A percentile compares a stretch with the other conserved stretches of the same genome.
These are phyloP conservation scores for Nasonia giraulti DNA, from an alignment of 1,140 invertebrate species.

Conservation along the genomic window DNA sequence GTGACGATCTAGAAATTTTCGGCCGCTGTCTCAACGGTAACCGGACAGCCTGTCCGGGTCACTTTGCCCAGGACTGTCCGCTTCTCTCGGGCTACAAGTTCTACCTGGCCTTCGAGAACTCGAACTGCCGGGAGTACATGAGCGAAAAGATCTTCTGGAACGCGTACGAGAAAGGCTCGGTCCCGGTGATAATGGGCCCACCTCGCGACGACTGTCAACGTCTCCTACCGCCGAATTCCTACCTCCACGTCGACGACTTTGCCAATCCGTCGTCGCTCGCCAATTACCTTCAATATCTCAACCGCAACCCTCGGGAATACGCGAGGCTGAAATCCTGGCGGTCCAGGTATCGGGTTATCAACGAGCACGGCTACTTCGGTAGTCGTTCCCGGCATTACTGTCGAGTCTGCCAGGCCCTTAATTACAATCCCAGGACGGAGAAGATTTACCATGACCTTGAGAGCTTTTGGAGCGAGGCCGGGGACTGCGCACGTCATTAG, in stretches of 20 bases:
- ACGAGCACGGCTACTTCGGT: conserved; percentile 84
- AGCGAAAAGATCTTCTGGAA: conserved; percentile 84
- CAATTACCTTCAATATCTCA: conserved; percentile 76
- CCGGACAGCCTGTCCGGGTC: conserved; percentile 75
- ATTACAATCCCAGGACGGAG: conserved; percentile 75
- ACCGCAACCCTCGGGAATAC: conserved; percentile 75
- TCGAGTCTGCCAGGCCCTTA: conserved; percentile 85
- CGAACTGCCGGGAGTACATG: conserved; percentile 81
- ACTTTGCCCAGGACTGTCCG: conserved; percentile 77
- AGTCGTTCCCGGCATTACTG: conserved; percentile 84
- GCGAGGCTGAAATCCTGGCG: conserved; percentile 83
- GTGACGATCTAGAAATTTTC: conserved; percentile 60
- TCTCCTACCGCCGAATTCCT: conserved; percentile 80
- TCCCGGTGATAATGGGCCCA: conserved; percentile 83
- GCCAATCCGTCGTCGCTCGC: conserved; percentile 78
- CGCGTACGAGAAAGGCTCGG: conserved; percentile 77
- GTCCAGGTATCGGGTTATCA: conserved; percentile 78
- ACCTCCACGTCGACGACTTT: conserved; percentile 85
- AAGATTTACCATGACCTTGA: conserved; percentile 76
- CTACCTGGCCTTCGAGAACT: conserved; percentile 86
- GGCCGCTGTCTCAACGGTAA: conserved; percentile 65
- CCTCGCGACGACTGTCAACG: conserved; percentile 71
- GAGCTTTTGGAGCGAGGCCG: conserved; percentile 71
- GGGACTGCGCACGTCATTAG: conserved; percentile 67
- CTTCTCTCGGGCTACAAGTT: conserved; percentile 80